Percentiles rank a stretch among this genome's conserved stretches.
phyloP scores from a whole-genome alignment of 2,113 vertebrate species.

The Peromyscus polionotus region DNA sequence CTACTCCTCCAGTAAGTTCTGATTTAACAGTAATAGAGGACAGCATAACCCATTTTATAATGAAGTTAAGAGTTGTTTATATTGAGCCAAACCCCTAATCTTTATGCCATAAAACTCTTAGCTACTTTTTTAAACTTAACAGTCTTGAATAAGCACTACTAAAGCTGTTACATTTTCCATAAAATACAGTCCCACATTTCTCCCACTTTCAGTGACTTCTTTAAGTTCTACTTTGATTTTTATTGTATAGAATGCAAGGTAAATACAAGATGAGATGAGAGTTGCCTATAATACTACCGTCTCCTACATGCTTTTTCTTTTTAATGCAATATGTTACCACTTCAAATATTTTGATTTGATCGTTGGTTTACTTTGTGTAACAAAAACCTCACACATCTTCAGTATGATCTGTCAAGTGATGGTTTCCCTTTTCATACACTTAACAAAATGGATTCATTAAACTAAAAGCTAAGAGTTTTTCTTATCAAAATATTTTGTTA shows the following conservation, averaged over 20 bases:
- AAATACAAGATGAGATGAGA: background rate
- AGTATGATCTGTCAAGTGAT: background rate
- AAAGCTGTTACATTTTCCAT: background rate
- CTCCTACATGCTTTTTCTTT: background rate
- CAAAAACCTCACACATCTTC: background rate
- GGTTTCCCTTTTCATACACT: too few species aligned
- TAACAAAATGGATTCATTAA: background rate
- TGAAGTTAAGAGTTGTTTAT: slow-evolving; percentile 9
- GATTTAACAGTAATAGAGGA: background rate
- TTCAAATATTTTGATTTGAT: background rate
- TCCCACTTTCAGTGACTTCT: slow-evolving; percentile 17
- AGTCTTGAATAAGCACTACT: background rate
- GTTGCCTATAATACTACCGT: background rate
- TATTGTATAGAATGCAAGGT: background rate
- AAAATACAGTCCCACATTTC: background rate
- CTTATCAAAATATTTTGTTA: background rate
- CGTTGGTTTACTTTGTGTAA: background rate
- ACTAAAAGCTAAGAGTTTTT: background rate
- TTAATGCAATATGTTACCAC: background rate
- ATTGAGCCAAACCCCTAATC: slow-evolving; percentile 4
- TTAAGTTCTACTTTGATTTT: background rate
- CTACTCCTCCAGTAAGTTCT: background rate
- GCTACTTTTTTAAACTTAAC: background rate
- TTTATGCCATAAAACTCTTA: background rate
- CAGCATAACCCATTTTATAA: background rate